Conservation (phyloP, 2,888 invertebrate species). For the Scaptomyza polygonia region DNA sequence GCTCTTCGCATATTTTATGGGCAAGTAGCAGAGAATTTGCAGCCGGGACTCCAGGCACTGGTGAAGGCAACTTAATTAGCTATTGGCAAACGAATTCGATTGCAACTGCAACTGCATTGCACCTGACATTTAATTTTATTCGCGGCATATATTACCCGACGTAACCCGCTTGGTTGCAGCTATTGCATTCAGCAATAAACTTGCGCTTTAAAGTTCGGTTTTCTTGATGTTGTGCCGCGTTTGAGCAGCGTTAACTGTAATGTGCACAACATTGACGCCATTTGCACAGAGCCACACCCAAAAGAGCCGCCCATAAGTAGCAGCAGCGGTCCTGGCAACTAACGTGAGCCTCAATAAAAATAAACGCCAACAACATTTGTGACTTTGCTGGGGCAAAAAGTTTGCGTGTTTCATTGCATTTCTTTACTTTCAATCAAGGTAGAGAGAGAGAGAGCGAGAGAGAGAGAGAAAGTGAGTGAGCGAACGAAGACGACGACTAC, state of each 20-base stretch:
- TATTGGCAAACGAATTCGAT: conserved; percentile 49
- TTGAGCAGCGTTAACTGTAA: conserved; percentile 69
- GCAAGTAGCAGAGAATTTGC: conserved; percentile 3
- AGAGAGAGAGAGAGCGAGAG: too few relatives aligned
- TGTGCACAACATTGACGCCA: conserved; percentile 74
- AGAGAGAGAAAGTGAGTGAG: too few relatives aligned
- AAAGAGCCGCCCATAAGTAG: conserved; percentile 25
- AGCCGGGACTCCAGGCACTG: neutral
- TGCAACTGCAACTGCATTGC: conserved; percentile 62
- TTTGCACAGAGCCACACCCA: conserved; percentile 46
- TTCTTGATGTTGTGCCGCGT: conserved; percentile 29
- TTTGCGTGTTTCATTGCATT: conserved; percentile 73
- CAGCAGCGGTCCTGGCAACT: conserved; percentile 10
- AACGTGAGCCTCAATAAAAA: conserved; percentile 48
- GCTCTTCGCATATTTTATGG: conserved; percentile 66
- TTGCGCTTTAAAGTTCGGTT: conserved; percentile 55
- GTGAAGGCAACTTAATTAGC: conserved; percentile 73
- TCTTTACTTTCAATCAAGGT: conserved; percentile 29
- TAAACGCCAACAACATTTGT: conserved; percentile 62
- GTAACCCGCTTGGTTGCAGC: conserved; percentile 12
- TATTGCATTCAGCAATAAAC: conserved; percentile 48
- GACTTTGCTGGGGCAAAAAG: conserved; percentile 47
- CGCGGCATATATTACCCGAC: conserved; percentile 65
- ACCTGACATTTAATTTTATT: conserved; percentile 78
- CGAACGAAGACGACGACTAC: conserved; percentile 8